phyloP scores from a whole-genome alignment of 2,113 vertebrate species.

The Ranitomeya variabilis region DNA sequence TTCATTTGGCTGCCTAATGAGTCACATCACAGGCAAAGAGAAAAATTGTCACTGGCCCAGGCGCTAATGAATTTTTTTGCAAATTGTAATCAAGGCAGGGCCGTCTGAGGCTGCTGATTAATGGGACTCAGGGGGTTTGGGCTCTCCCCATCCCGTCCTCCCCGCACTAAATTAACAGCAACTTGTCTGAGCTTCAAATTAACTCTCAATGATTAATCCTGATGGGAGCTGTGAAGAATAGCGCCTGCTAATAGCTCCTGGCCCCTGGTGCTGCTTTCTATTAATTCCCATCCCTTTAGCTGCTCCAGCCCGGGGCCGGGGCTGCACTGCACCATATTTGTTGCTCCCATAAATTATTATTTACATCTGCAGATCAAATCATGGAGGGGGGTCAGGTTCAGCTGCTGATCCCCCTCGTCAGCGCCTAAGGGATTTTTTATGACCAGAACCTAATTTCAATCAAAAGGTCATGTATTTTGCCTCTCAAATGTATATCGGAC shows the following conservation, averaged over 20 bases:
- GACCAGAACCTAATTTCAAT: constrained; percentile 43
- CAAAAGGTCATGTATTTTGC: constrained; percentile 36
- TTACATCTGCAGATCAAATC: constrained; percentile 80
- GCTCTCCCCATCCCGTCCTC: constrained; percentile 82
- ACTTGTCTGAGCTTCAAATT: constrained; percentile 95
- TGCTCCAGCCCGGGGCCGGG: constrained; percentile 81
- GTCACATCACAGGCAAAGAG: constrained; percentile 83
- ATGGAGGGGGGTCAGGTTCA: constrained; percentile 61
- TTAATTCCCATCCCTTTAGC: constrained; percentile 82
- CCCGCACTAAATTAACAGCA: constrained; percentile 92
- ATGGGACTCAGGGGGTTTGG: constrained; percentile 86
- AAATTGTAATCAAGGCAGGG: constrained; percentile 96
- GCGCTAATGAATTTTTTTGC: constrained; percentile 94
- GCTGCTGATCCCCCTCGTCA: constrained; percentile 37
- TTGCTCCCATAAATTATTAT: constrained; percentile 84
- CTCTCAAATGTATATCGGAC: constrained; percentile 27
- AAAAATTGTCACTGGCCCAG: constrained; percentile 88
- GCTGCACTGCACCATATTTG: constrained; percentile 85
- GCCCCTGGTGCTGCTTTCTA: constrained; percentile 82
- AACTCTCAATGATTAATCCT: constrained; percentile 94
- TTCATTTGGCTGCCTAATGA: constrained; percentile 88
- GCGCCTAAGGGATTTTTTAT: constrained; percentile 44
- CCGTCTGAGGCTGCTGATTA: constrained; percentile 89
- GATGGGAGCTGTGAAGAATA: constrained; percentile 87
- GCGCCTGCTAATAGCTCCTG: constrained; percentile 84